Conservation (phyloP, 2,888 invertebrate genomes). For the Lottia gigantea region DNA sequence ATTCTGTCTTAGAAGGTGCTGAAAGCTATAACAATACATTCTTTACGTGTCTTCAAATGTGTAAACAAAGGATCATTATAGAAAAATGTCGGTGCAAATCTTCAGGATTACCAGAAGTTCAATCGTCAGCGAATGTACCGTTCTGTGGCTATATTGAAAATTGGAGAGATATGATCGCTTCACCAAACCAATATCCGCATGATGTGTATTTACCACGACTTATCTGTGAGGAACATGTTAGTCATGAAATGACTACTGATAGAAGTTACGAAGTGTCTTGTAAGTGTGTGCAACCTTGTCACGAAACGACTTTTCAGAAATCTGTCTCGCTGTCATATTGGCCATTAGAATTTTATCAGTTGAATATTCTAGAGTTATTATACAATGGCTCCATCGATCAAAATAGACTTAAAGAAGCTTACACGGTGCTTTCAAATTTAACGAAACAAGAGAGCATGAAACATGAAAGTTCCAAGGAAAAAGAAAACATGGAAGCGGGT, state of each 20-base stretch:
- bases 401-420: slow-evolving; percentile 17
- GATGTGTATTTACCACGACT: slow-evolving; percentile 33
- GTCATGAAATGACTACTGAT: slow-evolving; percentile 43
- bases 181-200: slow-evolving; percentile 26
- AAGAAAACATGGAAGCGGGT: neutral
- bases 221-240: slow-evolving; percentile 43
- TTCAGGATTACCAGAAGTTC: slow-evolving; percentile 44
- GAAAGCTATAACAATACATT: slow-evolving; percentile 48
- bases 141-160: slow-evolving; percentile 51
- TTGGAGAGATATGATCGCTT: slow-evolving; percentile 38
- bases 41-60: slow-evolving; percentile 53
- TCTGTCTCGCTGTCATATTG: slow-evolving; percentile 56
- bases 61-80: slow-evolving; percentile 53
- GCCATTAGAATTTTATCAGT: slow-evolving; percentile 55
- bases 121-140: slow-evolving; percentile 27
- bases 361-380: slow-evolving; percentile 43
- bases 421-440: slow-evolving; percentile 19
- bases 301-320: slow-evolving; percentile 52
- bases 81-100: slow-evolving; percentile 50
- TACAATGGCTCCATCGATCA: slow-evolving; percentile 25
- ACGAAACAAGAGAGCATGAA: slow-evolving; percentile 7
- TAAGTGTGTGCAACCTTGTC: slow-evolving; percentile 49
- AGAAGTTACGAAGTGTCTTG: slow-evolving; percentile 49
- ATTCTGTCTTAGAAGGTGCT: slow-evolving; percentile 26
- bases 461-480: neutral